A percentile compares a stretch with the other conserved stretches of the same genome.
phyloP scores from a whole-genome alignment of 2,797 vertebrate genomes.

The Epinephelus malabaricus region DNA sequence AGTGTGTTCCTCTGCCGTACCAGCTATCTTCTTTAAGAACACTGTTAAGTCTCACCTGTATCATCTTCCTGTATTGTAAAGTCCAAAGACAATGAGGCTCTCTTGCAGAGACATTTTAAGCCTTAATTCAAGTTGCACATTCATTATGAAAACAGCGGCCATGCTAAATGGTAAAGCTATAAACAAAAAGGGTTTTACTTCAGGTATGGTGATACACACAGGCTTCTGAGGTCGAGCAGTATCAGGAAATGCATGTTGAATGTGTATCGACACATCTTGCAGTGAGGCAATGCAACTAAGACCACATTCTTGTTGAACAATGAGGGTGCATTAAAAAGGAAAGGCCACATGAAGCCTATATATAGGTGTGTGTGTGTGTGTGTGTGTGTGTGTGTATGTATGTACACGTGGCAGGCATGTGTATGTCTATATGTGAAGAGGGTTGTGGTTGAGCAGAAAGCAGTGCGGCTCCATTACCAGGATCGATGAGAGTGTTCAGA shows the following conservation, averaged over 20 bases:
- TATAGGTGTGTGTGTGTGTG: background rate
- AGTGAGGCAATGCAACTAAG: background rate
- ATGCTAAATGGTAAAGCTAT: no score
- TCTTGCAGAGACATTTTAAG: no score
- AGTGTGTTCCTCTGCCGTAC: background rate
- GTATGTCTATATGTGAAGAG: background rate
- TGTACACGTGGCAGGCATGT: background rate
- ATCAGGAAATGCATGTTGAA: background rate
- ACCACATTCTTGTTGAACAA: no score
- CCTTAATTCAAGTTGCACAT: no score
- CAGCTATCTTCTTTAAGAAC: background rate
- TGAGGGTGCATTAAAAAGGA: background rate
- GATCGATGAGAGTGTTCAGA: slow-evolving; percentile 50
- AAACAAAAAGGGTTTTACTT: no score
- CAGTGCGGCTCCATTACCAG: slow-evolving; percentile 46
- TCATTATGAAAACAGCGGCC: no score
- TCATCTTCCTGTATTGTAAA: no score
- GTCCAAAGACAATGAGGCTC: no score
- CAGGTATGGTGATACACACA: no score
- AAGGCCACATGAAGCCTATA: background rate
- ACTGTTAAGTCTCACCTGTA: no score
- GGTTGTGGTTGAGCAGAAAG: slow-evolving; percentile 20
- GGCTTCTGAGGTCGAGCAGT: background rate
- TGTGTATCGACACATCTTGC: no score
- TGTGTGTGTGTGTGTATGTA: background rate